Base-by-base conservation (phyloP, 1,140 invertebrate genomes). In the Bilobella aurantiaca region DNA sequence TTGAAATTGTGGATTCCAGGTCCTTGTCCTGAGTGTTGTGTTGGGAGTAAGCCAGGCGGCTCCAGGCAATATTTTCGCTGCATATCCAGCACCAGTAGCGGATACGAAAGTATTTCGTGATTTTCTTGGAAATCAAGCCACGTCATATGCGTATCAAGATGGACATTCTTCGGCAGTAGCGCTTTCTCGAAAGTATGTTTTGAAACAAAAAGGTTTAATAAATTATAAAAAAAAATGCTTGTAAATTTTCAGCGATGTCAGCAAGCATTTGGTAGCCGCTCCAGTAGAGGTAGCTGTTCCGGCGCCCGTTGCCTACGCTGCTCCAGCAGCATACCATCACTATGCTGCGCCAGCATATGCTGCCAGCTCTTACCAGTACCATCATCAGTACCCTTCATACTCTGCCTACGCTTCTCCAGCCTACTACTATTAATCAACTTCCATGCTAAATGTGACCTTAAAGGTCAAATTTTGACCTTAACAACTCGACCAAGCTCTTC, bases 81-180 rank as follows among this genome's bases (percentile, higher is more conserved):
- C 16, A 46, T 30, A 63, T 16, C 67, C 69, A 21, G 56, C 57
- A 23, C 56, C 65, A 30, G 64, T 67, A 14, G 37, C 34, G 18
- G 64, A 72, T 21, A 65, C 63, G 12, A 32, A 46, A 12, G 70
- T 72, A 31, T 42, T 65, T 21, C 30, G 70, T 21, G 70, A 72
- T 59, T 61, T 37, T 31, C 57, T 72, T 5, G 70, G 70, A 21
- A 72, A 72, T 62, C 70, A 72, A 67, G 66, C 63, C 2, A 72
- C 70, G 14, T 34, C 62, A 25, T 72, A 71, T 34, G 67, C 70
- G 28, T 72, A 72, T 31, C 67, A 67, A 30, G 60, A 72, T 66
- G 70, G 70, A 64, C 67, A 69, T 37, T 72, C 70, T 12, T 63
- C 64, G 21, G 62, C 67, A 18, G 69, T 72, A 3, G 66, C 69